Base-by-base conservation (phyloP, 2,113 vertebrate species). In the Anhinga rufa region DNA sequence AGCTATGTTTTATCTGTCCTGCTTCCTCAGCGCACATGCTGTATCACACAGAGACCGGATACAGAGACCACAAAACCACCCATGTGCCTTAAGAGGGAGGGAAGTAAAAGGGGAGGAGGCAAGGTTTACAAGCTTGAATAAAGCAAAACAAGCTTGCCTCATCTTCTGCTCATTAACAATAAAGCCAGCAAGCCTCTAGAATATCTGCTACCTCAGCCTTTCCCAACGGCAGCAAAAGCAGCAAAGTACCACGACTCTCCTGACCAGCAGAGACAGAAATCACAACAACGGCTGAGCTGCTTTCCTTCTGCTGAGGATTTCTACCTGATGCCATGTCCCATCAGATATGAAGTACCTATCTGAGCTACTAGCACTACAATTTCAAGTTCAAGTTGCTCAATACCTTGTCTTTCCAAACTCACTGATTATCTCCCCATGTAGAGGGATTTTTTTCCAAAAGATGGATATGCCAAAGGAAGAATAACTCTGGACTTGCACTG, bases 1-100 rank as follows among this genome's bases (percentile, higher is more conserved):
- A 96, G 90, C 93, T 68, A 1, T n/a, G 77, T 20, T 94, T 94
- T 96, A 95, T 97, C 96, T 94, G 91, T 75, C 80, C 96, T 29
- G 68, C 95, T 90, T 85, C 95, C 92, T 94, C 91, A 85, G 82
- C 2, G 31, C 85, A 38, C 70, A 81, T 4, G 28, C 64, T 48
- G 82, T 91, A 94, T 94, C 93, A 71, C 93, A 10, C 44, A 26
- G n/a, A 5, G 13, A 52, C 90, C 96, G 91, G 96, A 97, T 91
- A 88, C 78, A 38, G 60, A 68, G 78, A 81, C 96, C 96, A 81
- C 95, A 96, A 95, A 86, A 44, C 92, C 91, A 77, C 74, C 90
- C 71, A 22, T 21, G 29, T 38, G 82, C 95, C 71, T 80, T 32
- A 16, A 25, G 90, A 89, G 57, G 91, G 93, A 91, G 86, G 62